Conservation (phyloP, 2,888 invertebrate species). For the Lysandra coridon region DNA sequence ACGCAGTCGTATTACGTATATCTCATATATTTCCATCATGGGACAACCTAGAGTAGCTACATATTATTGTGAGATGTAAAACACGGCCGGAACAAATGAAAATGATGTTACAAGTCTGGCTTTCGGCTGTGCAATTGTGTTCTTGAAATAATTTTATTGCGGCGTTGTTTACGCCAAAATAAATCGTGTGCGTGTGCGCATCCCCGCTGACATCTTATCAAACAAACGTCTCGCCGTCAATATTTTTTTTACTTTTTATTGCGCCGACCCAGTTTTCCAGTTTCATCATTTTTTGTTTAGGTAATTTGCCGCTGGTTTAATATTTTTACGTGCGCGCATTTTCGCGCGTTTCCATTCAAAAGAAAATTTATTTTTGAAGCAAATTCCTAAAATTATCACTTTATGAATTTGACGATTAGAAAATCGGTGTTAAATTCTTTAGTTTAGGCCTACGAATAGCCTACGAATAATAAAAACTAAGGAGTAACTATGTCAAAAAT, state of each 20-base stretch:
- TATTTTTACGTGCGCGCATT: not conserved
- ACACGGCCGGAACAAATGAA: no score
- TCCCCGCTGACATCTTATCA: constrained; percentile 35
- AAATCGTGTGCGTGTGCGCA: constrained; percentile 32
- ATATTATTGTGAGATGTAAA: no score
- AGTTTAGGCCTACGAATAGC: no score
- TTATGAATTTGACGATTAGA: not conserved
- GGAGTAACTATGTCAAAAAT: no score
- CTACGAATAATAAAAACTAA: no score
- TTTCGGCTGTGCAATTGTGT: not conserved
- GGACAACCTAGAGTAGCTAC: no score
- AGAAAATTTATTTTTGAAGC: not conserved
- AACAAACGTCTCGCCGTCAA: constrained; percentile 37
- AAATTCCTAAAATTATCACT: not conserved
- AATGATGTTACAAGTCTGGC: not conserved
- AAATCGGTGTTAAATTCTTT: no score
- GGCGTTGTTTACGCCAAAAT: constrained; percentile 33
- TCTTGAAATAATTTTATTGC: constrained; percentile 33
- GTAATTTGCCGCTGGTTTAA: constrained; percentile 11
- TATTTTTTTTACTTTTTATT: constrained; percentile 40
- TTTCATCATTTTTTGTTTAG: constrained; percentile 33
- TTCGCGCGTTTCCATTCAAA: not conserved
- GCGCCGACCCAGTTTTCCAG: constrained; percentile 38
- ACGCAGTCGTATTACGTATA: no score
- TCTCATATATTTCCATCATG: no score